Conservation (phyloP, 2,888 invertebrate species). For the Bombylius major region DNA sequence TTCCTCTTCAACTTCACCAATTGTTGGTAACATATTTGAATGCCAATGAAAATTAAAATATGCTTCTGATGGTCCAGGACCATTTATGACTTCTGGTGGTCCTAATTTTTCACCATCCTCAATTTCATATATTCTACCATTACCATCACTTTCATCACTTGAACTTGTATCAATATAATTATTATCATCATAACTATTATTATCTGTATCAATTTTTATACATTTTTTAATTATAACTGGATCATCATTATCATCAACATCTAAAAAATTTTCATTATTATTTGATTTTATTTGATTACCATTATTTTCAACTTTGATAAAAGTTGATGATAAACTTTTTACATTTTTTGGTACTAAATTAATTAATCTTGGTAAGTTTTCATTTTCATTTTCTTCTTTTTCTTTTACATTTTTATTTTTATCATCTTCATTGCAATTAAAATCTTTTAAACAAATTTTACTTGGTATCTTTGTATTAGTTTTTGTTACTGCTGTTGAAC, state of each 20-base stretch:
- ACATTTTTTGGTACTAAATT: slow-evolving; percentile 55
- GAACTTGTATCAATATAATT: slow-evolving; percentile 17
- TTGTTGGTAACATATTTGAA: slow-evolving; percentile 36
- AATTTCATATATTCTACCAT: slow-evolving; percentile 30
- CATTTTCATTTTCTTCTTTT: slow-evolving; percentile 27
- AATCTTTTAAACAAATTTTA: background rate
- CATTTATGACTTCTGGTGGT: slow-evolving; percentile 34
- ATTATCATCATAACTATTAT: slow-evolving; percentile 11
- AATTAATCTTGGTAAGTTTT: slow-evolving; percentile 51
- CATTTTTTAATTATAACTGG: slow-evolving; percentile 25
- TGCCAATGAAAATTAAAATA: slow-evolving; percentile 37
- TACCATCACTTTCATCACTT: slow-evolving; percentile 26
- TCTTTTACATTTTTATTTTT: background rate
- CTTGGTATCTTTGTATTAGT: background rate
- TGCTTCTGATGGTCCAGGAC: slow-evolving; percentile 35
- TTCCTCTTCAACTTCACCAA: slow-evolving; percentile 37
- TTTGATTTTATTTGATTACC: background rate
- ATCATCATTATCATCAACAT: background rate
- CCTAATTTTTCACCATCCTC: slow-evolving; percentile 37
- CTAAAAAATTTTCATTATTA: background rate
- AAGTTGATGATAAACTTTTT: background rate
- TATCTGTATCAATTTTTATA: slow-evolving; percentile 23
- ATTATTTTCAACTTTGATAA: background rate
- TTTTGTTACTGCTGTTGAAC: background rate
- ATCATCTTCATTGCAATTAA: background rate